A percentile compares a stretch with the other conserved stretches of the same genome.
phyloP scores from a whole-genome alignment of 2,888 invertebrate genomes.

The Tipula vernalis region DNA sequence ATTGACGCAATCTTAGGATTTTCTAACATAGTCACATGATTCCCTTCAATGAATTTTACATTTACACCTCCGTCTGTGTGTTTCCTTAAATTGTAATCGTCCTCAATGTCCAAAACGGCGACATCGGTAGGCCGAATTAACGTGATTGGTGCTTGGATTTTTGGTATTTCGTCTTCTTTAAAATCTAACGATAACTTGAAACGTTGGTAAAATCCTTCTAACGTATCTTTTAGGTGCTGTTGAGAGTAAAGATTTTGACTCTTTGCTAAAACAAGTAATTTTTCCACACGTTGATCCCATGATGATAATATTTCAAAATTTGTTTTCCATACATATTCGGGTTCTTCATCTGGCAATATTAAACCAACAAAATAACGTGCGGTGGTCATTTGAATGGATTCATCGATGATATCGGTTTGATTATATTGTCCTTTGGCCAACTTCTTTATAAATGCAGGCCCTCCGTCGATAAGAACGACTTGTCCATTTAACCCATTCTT shows the following conservation, averaged over 20 bases:
- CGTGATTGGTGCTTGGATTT: slow-evolving; percentile 44
- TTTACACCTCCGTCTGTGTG: no score
- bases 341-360: slow-evolving; percentile 29
- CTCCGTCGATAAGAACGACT: slow-evolving; percentile 67
- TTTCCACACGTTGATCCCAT: slow-evolving; percentile 44
- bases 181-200: slow-evolving; percentile 23
- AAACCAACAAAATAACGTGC: slow-evolving; percentile 24
- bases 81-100: background rate
- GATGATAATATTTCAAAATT: slow-evolving; percentile 39
- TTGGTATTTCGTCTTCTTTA: slow-evolving; percentile 35
- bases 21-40: background rate
- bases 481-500: slow-evolving; percentile 47
- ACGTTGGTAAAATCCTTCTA: slow-evolving; percentile 40
- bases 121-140: slow-evolving; percentile 52
- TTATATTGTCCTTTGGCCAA: slow-evolving; percentile 16
- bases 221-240: slow-evolving; percentile 33
- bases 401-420: slow-evolving; percentile 22
- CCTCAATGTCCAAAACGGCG: slow-evolving; percentile 33
- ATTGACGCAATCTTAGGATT: background rate
- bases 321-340: slow-evolving; percentile 29
- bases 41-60: background rate
- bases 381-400: slow-evolving; percentile 26
- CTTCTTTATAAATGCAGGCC: slow-evolving; percentile 54
- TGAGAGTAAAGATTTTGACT: slow-evolving; percentile 33
- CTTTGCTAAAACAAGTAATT: slow-evolving; percentile 36